Evolutionary conservation across 2,113 vertebrate genomes (phyloP), one percentile per base, ranked within the genome.

Genomic region (Datnioides undecimradiatus): DNA sequence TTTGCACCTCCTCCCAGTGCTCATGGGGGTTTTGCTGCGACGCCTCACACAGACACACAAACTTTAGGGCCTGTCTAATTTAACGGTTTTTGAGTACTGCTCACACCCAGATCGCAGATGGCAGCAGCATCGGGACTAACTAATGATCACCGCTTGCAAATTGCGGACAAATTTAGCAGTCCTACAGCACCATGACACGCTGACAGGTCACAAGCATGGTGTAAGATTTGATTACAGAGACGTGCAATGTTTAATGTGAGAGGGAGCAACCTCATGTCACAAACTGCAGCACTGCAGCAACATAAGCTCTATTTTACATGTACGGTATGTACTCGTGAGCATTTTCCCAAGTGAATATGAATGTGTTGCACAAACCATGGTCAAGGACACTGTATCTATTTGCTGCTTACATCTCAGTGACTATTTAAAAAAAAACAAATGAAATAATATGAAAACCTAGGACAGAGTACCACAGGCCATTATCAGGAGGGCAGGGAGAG

Each of bases 211-310:
- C 55, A 27, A 13, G 13, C 49, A 49, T 9, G 31, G 21, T 19
- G 54, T 73, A 66, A 23, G 4, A 60, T 19, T 43, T 16, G 34
- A 71, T 71, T 65, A 51, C 14, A 45, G 23, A 8, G 41, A 51
- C 13, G 2, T 38, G 52, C 0, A 43, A 36, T 36, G 58, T 58
- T 46, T 66, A 64, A 5, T 31, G 34, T 6, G 1, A 58, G 27
- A 51, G 8, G 16, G 40, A 75, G 65, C 31, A 14, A 65, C 65
- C 23, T 72, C 1, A 51, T 51, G 40, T 45, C 2, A 33, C 2
- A 51, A 58, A 54, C 49, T 36, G 0, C 79, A 49, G 41, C 52
- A 12, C n/a, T 70, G 58, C 40, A 48, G 40, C 69, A 73, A 73
- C 33, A 29, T 40, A n/a, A 6, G 8, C 33, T 60, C 12, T 60